These are phyloP conservation scores for Incurvaria masculella DNA, from an alignment of 2,888 invertebrate species.

Conservation along the genomic window DNA sequence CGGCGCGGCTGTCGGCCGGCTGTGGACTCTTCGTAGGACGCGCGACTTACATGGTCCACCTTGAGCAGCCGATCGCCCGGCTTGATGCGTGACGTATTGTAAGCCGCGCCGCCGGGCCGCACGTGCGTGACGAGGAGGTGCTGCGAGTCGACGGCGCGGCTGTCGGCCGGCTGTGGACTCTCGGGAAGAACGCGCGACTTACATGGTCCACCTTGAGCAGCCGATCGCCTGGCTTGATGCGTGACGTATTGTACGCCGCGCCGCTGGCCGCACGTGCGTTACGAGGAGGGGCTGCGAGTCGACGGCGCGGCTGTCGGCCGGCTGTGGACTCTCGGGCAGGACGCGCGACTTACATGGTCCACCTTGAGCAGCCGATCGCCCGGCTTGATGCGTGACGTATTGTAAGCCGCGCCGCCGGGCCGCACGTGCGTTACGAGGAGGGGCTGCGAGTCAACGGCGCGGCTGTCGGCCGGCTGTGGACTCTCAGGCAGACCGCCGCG, in stretches of 20 bases:
- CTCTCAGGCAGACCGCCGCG: conserved; percentile 70
- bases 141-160: conserved; percentile 55
- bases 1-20: conserved; percentile 58
- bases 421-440: conserved; percentile 87
- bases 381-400: conserved; percentile 84
- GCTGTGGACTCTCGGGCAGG: conserved; percentile 54
- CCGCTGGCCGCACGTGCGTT: conserved; percentile 85
- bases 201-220: conserved; percentile 82
- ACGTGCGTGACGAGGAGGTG: conserved; percentile 89
- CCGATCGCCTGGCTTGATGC: conserved; percentile 88
- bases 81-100: conserved; percentile 85
- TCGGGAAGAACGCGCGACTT: conserved; percentile 63
- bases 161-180: conserved; percentile 57
- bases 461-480: conserved; percentile 57
- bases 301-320: conserved; percentile 58
- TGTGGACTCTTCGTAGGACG: conserved; percentile 53
- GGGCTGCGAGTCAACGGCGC: conserved; percentile 61
- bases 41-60: conserved; percentile 72
- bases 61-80: conserved; percentile 87
- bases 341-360: conserved; percentile 71
- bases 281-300: conserved; percentile 77
- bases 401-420: conserved; percentile 86
- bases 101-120: conserved; percentile 84
- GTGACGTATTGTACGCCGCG: conserved; percentile 86
- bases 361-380: conserved; percentile 88